Base-by-base conservation (phyloP, 2,797 vertebrate species). In the Selene dorsalis region DNA sequence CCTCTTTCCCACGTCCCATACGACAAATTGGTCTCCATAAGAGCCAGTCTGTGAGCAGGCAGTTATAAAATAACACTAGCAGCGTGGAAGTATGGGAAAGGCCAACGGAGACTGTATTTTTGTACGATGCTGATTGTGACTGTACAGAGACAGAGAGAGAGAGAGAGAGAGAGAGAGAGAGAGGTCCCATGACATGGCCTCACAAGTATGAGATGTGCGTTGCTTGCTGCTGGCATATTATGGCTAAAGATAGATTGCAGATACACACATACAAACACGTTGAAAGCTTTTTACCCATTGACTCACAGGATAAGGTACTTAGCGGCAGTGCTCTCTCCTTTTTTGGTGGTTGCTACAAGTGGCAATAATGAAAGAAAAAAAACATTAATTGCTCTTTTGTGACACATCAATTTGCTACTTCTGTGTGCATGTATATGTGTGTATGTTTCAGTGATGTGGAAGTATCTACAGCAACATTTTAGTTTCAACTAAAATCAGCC, bases 1-100 rank as follows among this genome's bases (percentile, higher is more conserved):
- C 84, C 90, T 91, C 82, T 86, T 95, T 95, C 94, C 94, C 94
- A 95, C 89, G 91, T 94, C 83, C 82, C 66, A 60, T 17, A 85
- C n/a, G 30, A 80, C 72, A 77, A 77, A 88, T 73, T 58, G 62
- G 70, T 79, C 84, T 72, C 79, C 72, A 32, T 64, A 80, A 84
- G 78, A 80, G 75, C 64, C 75, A n/a, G 57, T 79, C 66, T 61
- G 75, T 35, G 39, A 87, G 80, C 66, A 83, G 83, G 75, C 78
- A 81, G 75, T 63, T 84, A 66, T 86, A 89, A 89, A 89, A 92
- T 62, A 91, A 90, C 87, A 91, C 68, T 77, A n/a, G 53, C 80
- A 60, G 65, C 32, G 41, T 63, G 66, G 32, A 87, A 87, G 83
- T 90, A 89, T 93, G 93, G 82, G 91, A 93, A 93, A 93, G 91